Percentiles rank a stretch among this genome's conserved stretches.
These are phyloP conservation scores for Arenaria interpres DNA, from an alignment of 2,113 vertebrate species.

Conservation along the genomic window DNA sequence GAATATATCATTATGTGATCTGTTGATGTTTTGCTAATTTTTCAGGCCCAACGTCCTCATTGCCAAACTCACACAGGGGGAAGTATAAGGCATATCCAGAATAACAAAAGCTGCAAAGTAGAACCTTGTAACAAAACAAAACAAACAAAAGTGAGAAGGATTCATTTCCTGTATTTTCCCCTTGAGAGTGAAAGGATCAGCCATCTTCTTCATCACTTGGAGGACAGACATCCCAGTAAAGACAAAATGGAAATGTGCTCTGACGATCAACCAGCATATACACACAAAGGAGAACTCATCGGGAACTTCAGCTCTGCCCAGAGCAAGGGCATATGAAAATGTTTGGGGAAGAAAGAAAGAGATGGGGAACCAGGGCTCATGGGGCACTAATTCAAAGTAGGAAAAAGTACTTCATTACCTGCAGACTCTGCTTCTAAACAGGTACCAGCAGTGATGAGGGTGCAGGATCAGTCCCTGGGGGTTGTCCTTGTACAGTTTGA, in stretches of 20 bases:
- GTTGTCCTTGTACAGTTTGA: neutral
- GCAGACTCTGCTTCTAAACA: neutral
- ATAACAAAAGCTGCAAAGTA: neutral
- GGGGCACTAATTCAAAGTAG: neutral
- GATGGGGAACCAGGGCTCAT: neutral
- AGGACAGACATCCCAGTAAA: neutral
- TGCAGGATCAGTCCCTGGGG: neutral
- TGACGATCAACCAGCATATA: neutral
- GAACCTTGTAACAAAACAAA: neutral
- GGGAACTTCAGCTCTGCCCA: neutral
- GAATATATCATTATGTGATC: neutral
- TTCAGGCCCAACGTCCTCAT: neutral
- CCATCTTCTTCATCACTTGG: neutral
- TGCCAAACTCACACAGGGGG: neutral
- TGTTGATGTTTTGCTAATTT: neutral
- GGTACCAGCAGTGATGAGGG: neutral
- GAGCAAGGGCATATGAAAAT: neutral
- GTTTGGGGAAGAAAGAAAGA: neutral
- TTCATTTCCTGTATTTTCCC: fast-evolving
- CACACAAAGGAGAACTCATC: neutral
- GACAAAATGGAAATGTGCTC: neutral
- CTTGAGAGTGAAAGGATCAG: neutral
- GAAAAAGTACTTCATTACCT: neutral
- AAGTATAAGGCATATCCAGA: neutral
- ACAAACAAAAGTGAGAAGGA: neutral